These are phyloP conservation scores for Amblyjoppa fuscipennis DNA, from an alignment of 2,888 invertebrate species.

Conservation along the genomic window DNA sequence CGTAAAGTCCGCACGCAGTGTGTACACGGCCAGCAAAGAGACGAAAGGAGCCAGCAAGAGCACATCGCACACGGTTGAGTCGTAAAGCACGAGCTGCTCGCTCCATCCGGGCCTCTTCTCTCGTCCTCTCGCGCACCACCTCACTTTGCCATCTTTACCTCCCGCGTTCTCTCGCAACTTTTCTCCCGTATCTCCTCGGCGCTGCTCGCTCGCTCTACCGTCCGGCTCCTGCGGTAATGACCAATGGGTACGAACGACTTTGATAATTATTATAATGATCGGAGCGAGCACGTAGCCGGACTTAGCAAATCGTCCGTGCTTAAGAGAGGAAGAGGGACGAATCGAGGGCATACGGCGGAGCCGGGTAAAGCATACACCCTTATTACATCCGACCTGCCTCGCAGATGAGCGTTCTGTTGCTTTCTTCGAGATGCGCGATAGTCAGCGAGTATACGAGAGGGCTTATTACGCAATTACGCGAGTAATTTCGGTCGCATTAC, in stretches of 20 bases:
- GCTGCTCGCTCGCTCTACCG: slow-evolving; percentile 11
- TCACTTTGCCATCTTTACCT: slow-evolving; percentile 15
- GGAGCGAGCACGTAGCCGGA: slow-evolving; percentile 56
- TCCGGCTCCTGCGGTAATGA: slow-evolving; percentile 69
- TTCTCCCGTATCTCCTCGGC: slow-evolving; percentile 31
- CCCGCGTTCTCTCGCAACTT: slow-evolving; percentile 38
- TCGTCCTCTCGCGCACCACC: slow-evolving; percentile 13
- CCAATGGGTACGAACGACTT: slow-evolving; percentile 75
- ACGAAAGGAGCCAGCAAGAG: slow-evolving; percentile 50
- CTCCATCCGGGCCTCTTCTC: slow-evolving; percentile 39
- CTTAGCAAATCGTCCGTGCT: slow-evolving; percentile 58
- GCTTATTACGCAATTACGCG: slow-evolving; percentile 83
- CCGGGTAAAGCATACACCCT: slow-evolving; percentile 73
- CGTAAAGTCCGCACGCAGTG: slow-evolving; percentile 70
- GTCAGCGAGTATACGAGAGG: slow-evolving; percentile 73
- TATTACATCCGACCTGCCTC: slow-evolving; percentile 75
- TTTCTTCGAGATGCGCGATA: slow-evolving; percentile 63
- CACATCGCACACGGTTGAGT: slow-evolving; percentile 60
- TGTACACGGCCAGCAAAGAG: slow-evolving; percentile 59
- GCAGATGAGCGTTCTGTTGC: slow-evolving; percentile 59
- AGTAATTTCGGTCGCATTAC: slow-evolving; percentile 81
- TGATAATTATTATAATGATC: slow-evolving; percentile 82
- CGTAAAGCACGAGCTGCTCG: slow-evolving; percentile 69
- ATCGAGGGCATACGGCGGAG: slow-evolving; percentile 32
- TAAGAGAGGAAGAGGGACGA: slow-evolving; percentile 20